These are phyloP conservation scores for Chrysemys picta DNA, from an alignment of 2,113 vertebrate species.

Conservation along the genomic window DNA sequence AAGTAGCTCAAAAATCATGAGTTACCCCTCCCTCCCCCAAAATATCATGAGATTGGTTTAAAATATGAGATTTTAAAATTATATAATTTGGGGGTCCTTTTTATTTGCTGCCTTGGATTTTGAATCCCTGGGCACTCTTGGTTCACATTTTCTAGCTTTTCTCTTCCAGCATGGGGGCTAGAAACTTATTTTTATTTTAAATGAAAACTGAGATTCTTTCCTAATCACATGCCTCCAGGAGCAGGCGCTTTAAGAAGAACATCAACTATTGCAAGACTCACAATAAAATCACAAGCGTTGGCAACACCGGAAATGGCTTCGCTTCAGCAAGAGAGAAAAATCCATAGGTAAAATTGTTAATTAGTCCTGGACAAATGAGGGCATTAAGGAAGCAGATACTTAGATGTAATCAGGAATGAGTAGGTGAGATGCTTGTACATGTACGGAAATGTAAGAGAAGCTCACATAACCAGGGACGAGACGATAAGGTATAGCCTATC, in stretches of 20 bases:
- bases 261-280: slow-evolving; percentile 2
- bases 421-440: slow-evolving; percentile 30
- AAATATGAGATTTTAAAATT: slow-evolving; percentile 28
- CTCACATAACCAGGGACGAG: slow-evolving; percentile 26
- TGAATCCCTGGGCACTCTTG: background rate
- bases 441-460: background rate
- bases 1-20: background rate
- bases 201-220: slow-evolving; percentile 34
- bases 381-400: slow-evolving; percentile 33
- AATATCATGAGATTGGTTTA: background rate
- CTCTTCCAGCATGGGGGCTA: slow-evolving; percentile 1
- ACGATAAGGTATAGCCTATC: background rate
- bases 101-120: slow-evolving; percentile 11
- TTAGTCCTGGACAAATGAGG: background rate
- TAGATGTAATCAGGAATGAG: slow-evolving; percentile 18
- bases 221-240: slow-evolving; percentile 1
- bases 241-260: slow-evolving; percentile 43
- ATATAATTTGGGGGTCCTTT: slow-evolving; percentile 20
- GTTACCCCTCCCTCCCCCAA: background rate
- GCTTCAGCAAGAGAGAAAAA: slow-evolving; percentile 39
- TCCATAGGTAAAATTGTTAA: slow-evolving; percentile 42
- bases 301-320: background rate
- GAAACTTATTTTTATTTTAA: slow-evolving; percentile 39
- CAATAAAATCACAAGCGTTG: slow-evolving; percentile 18
- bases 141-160: slow-evolving; percentile 46